These are phyloP conservation scores for Hemitrygon akajei DNA, from an alignment of 2,797 vertebrate genomes.

Conservation along the genomic window DNA sequence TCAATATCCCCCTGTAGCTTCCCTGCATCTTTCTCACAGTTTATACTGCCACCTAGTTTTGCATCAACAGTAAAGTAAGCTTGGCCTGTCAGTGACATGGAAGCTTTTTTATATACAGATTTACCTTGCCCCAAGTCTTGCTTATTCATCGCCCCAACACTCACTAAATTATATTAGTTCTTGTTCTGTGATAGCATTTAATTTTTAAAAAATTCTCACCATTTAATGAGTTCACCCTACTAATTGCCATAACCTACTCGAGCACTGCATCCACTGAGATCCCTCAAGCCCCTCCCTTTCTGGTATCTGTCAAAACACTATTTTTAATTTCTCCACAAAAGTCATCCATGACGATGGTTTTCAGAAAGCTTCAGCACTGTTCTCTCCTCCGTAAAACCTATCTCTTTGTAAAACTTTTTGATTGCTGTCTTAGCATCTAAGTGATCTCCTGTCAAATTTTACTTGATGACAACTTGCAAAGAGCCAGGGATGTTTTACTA, in stretches of 20 bases:
- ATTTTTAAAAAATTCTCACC: not conserved
- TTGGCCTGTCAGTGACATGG: too few species aligned
- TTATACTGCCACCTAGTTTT: too few species aligned
- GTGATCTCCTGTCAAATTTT: not conserved
- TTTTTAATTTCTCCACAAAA: not conserved
- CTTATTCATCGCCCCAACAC: not conserved
- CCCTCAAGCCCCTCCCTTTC: not conserved
- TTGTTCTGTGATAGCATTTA: not conserved
- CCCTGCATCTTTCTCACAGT: too few species aligned
- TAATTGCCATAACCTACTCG: not conserved
- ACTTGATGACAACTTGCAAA: not conserved
- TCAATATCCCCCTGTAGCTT: too few species aligned
- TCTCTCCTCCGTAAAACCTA: not conserved
- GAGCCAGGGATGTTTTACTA: not conserved
- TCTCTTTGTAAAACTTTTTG: not conserved
- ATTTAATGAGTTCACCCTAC: too few species aligned
- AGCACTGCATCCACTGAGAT: not conserved
- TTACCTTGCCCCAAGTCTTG: not conserved
- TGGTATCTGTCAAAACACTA: not conserved
- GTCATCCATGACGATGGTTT: not conserved
- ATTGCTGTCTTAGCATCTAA: not conserved
- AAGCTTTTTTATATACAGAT: not conserved
- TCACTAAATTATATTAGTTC: not conserved
- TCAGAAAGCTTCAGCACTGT: not conserved
- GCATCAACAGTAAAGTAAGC: too few species aligned